A percentile compares a stretch with the other conserved stretches of the same genome.
Conservation (phyloP, 2,113 vertebrate genomes). For the Cervus canadensis region DNA sequence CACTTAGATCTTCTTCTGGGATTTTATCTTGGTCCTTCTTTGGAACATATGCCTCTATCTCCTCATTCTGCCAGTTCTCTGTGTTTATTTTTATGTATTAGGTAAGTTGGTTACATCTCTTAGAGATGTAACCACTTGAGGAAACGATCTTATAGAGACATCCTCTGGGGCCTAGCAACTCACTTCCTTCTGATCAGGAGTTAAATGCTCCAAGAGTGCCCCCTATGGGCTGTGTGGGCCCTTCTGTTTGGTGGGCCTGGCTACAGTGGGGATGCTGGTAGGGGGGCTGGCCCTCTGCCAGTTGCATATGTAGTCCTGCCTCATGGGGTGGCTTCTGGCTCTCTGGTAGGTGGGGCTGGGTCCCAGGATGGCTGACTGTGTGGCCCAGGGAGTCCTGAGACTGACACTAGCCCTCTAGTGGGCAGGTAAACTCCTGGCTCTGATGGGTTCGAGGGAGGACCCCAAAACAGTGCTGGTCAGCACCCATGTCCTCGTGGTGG, state of each 20-base stretch:
- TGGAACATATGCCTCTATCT: not conserved
- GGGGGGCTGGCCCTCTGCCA: not conserved
- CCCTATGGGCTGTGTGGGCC: not conserved
- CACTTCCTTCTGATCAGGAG: not conserved
- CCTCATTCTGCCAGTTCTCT: not conserved
- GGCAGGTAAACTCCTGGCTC: not conserved
- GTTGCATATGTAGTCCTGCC: not conserved
- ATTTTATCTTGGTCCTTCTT: not conserved
- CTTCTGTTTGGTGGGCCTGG: not conserved
- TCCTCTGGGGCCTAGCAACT: no score
- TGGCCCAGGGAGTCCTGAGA: not conserved
- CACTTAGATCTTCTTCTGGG: not conserved
- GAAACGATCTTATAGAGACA: not conserved
- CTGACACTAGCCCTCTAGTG: not conserved
- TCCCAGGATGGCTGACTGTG: not conserved
- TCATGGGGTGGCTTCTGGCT: not conserved
- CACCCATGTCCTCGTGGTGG: not conserved
- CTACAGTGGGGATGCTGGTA: not conserved
- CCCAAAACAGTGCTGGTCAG: not conserved
- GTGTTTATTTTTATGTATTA: not conserved
- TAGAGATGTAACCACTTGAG: not conserved
- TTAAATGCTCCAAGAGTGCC: not conserved
- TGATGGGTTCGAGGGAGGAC: not conserved
- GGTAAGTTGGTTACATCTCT: not conserved
- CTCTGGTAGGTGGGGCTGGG: not conserved